Base-by-base conservation (phyloP, 2,797 vertebrate genomes). In the Rachycentron canadum region DNA sequence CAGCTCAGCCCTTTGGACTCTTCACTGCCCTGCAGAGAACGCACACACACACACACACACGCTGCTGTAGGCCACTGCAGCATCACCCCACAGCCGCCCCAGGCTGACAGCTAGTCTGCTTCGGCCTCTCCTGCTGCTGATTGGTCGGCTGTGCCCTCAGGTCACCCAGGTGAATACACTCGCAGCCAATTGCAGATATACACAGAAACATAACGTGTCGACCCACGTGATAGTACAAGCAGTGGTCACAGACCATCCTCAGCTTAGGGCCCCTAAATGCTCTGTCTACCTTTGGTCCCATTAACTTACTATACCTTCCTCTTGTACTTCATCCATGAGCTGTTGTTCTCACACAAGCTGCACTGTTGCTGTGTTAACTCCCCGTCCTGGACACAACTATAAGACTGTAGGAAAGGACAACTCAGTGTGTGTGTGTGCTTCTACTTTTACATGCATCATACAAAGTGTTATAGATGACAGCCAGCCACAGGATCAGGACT, bases 1-100 rank as follows among this genome's bases (percentile, higher is more conserved):
- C 86, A 65, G 17, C 26, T 71, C 67, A 45, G 82, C 63, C 65
- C 83, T 82, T 77, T 91, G 88, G 83, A 89, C 87, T 82, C 53
- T 9, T 23, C 10, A 32, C 28, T 47, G 21, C 3, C 9, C 11
- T 45, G 47, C 70, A 34, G 34, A 61, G 7, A n/a, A n/a, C n/a
- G n/a, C n/a, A 8, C 55, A 82, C 16, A 58, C 50, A 58, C 62
- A 67, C 57, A 71, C 38, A 61, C 53, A 36, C 74, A 53, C 30
- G 25, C 5, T 32, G 12, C 67, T 60, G 47, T 38, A 40, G 38
- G 38, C 38, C 14, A 2, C 28, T 41, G 36, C 45, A 55, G 65
- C 60, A 78, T 84, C 73, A 77, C 71, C 12, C 86, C 86, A 91
- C 83, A 36, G 30, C 53, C 59, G 2, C 12, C 26, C 62, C 58